These are phyloP conservation scores for Nasonia oneida DNA, from an alignment of 2,888 invertebrate species.

Conservation along the genomic window DNA sequence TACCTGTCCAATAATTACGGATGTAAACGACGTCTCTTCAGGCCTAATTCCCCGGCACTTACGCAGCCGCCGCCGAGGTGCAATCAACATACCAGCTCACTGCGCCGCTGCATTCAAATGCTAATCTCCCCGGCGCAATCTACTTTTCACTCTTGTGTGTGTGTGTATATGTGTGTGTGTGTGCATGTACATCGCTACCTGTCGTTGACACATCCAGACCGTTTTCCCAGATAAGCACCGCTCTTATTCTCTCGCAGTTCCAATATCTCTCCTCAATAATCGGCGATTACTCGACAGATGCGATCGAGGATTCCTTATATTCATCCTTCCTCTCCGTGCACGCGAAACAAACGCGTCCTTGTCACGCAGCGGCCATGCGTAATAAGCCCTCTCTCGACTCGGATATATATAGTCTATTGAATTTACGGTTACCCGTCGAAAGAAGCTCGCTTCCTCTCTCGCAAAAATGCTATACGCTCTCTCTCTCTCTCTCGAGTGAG, in stretches of 20 bases:
- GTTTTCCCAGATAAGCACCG: background rate
- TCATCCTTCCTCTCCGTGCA: background rate
- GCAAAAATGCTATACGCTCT: background rate
- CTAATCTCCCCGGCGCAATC: slow-evolving; percentile 9
- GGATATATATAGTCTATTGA: slow-evolving; percentile 20
- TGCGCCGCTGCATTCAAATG: background rate
- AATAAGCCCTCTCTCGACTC: background rate
- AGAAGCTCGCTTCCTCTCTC: background rate
- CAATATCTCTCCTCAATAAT: slow-evolving; percentile 10
- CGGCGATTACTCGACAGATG: slow-evolving; percentile 12
- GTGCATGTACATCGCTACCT: background rate
- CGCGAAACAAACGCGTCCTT: background rate
- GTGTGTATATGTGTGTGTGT: background rate
- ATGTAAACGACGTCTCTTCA: background rate
- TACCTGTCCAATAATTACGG: background rate
- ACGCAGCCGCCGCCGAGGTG: background rate
- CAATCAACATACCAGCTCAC: background rate
- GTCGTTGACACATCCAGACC: background rate
- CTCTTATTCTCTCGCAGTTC: background rate
- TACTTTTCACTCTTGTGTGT: background rate
- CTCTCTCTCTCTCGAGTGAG: too few species aligned
- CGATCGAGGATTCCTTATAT: background rate
- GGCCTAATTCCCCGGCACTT: background rate
- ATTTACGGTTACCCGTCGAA: slow-evolving; percentile 53
- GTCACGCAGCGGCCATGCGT: slow-evolving; percentile 2